phyloP scores from a whole-genome alignment of 1,140 invertebrate genomes.

The Euglossa dilemma region DNA sequence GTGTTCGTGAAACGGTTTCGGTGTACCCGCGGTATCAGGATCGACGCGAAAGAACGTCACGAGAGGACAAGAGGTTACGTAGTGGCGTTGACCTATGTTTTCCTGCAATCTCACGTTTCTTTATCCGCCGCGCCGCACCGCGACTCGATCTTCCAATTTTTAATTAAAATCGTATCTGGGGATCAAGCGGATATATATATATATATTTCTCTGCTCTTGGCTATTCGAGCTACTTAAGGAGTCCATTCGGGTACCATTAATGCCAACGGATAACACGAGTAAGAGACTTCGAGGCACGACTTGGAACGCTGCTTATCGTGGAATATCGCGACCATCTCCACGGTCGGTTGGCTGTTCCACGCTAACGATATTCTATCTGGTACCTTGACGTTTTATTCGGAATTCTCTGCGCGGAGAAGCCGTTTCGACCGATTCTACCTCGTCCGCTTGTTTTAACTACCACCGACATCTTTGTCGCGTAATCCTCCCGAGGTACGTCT shows the following conservation, averaged over 20 bases:
- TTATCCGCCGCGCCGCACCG: too few species aligned
- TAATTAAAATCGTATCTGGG: too few species aligned
- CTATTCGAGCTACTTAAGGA: neutral
- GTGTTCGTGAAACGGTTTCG: neutral
- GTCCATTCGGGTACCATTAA: neutral
- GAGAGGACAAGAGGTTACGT: conserved; percentile 45
- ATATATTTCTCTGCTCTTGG: too few species aligned
- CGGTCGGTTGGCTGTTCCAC: neutral
- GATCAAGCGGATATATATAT: neutral
- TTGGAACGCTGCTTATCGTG: neutral
- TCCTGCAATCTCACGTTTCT: neutral
- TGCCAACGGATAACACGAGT: too few species aligned
- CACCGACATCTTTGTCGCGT: conserved; percentile 21
- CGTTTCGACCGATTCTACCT: conserved; percentile 1
- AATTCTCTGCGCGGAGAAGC: conserved; percentile 2
- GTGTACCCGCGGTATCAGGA: conserved; percentile 6
- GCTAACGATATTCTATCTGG: conserved; percentile 16
- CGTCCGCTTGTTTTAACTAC: neutral
- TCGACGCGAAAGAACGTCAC: conserved; percentile 51
- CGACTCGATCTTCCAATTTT: neutral
- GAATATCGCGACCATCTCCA: neutral
- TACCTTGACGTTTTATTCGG: conserved; percentile 6
- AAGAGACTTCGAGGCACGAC: neutral
- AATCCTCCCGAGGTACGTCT: conserved; percentile 7
- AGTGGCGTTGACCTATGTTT: conserved; percentile 37